Evolutionary conservation across 2,888 invertebrate species (phyloP), one percentile per base, ranked within the genome.

Genomic region (Microctonus brassicae): DNA sequence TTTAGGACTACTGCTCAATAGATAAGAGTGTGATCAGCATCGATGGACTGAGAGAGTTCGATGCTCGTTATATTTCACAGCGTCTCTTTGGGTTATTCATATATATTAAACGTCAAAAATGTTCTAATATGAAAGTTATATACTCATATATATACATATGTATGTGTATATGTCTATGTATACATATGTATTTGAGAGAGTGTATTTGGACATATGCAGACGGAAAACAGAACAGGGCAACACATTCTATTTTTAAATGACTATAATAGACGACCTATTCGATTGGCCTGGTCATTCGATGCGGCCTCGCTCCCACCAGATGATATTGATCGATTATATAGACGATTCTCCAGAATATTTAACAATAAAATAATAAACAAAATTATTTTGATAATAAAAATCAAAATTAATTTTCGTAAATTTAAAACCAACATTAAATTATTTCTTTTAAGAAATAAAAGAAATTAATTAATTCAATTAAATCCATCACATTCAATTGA

Each of bases 241-340:
- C n/a, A 60, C 17, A 69, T 73, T 69, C 72, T 73, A 73, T 73
- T 64, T 73, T 73, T 60, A 61, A 69, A 69, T 61, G 64, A 73
- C 72, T 60, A 69, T 73, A 65, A 73, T 73, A 73, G 72, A 61
- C 67, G 72, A 64, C 69, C 29, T 36, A 52, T 47, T n/a, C 57
- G 63, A 73, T 65, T 73, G 72, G 69, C 65, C 61, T 60, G 53
- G 52, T 52, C 63, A 60, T 17, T 34, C 33, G 60, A 20, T 17
- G 52, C 47, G 33, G 60, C 61, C 26, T 63, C 63, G 47, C 42
- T 63, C 9, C 63, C 39, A 63, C 42, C 47, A 29, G 47, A 47
- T 52, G 52, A 24, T 47, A 47, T 52, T 29, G 17, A 63, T 29
- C 17, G 29, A 42, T 10, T 24, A 29, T n/a, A 42, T 24, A 26